Conservation (phyloP, 2,797 vertebrate genomes). For the Simalia tracyae region DNA sequence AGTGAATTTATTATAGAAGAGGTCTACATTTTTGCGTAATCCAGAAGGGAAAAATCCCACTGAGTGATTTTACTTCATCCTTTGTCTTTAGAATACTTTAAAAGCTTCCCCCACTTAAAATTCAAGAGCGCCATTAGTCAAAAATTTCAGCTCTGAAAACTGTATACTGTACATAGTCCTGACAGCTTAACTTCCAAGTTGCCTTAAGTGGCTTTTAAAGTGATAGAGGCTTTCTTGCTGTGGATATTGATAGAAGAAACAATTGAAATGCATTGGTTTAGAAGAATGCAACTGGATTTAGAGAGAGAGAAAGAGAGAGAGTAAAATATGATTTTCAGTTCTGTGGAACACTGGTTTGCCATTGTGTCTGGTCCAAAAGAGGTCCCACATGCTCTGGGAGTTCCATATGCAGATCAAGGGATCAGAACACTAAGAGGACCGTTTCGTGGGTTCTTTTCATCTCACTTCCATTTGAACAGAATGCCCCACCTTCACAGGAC, state of each 20-base stretch:
- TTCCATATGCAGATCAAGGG: neutral
- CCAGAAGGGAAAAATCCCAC: constrained; percentile 66
- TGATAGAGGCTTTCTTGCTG: neutral
- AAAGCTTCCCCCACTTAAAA: constrained; percentile 67
- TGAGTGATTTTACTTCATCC: constrained; percentile 64
- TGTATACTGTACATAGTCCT: constrained; percentile 32
- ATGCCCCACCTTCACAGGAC: neutral
- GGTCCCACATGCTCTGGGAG: neutral
- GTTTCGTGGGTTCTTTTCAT: neutral
- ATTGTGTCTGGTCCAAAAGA: neutral
- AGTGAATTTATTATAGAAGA: constrained; percentile 73
- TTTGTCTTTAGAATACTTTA: constrained; percentile 61
- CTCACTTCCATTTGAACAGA: neutral
- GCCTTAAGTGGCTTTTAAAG: constrained; percentile 32
- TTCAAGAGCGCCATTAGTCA: constrained; percentile 43
- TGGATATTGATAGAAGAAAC: neutral
- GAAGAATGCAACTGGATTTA: neutral
- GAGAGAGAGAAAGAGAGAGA: neutral
- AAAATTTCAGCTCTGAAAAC: constrained; percentile 54
- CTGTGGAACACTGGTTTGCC: neutral
- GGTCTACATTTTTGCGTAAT: constrained; percentile 64
- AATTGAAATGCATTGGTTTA: neutral
- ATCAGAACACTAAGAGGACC: neutral
- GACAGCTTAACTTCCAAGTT: constrained; percentile 15
- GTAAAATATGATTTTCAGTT: neutral